Evolutionary conservation across 1,140 invertebrate species (phyloP).

Genomic region (Drosophila baimaii): DNA sequence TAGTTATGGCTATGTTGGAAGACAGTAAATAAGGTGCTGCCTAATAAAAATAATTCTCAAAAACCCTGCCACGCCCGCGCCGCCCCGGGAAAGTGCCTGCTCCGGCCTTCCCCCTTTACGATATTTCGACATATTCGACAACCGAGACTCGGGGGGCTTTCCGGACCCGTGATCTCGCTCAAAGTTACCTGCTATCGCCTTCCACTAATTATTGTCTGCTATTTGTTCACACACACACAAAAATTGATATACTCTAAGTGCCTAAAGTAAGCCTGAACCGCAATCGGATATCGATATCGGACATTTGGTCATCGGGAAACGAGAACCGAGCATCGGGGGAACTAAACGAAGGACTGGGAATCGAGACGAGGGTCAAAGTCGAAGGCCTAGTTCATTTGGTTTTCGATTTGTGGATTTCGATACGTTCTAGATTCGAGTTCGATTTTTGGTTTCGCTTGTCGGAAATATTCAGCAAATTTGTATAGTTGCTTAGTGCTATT

Average conservation of each 20-base stretch:
- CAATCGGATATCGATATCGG: slow-evolving; percentile 21
- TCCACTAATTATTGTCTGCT: slow-evolving; percentile 83
- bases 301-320: slow-evolving; percentile 31
- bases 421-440: slow-evolving; percentile 30
- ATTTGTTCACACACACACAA: slow-evolving; percentile 76
- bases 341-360: slow-evolving; percentile 40
- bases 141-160: slow-evolving; percentile 2
- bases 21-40: slow-evolving; percentile 31
- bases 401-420: slow-evolving; percentile 7
- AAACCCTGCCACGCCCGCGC: slow-evolving; percentile 17
- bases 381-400: slow-evolving; percentile 25
- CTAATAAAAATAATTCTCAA: background rate
- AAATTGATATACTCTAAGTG: slow-evolving; percentile 56
- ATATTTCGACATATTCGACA: background rate
- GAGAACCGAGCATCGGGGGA: slow-evolving; percentile 31
- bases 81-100: background rate
- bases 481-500: slow-evolving; percentile 51
- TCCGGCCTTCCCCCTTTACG: background rate
- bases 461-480: slow-evolving; percentile 79
- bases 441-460: slow-evolving; percentile 39
- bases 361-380: slow-evolving; percentile 18
- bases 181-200: slow-evolving; percentile 42
- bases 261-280: slow-evolving; percentile 44
- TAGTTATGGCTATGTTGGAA: slow-evolving; percentile 33
- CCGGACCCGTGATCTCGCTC: slow-evolving; percentile 27